A percentile compares a stretch with the other conserved stretches of the same genome.
These are phyloP conservation scores for Polyommatus icarus DNA, from an alignment of 2,888 invertebrate species.

Conservation along the genomic window DNA sequence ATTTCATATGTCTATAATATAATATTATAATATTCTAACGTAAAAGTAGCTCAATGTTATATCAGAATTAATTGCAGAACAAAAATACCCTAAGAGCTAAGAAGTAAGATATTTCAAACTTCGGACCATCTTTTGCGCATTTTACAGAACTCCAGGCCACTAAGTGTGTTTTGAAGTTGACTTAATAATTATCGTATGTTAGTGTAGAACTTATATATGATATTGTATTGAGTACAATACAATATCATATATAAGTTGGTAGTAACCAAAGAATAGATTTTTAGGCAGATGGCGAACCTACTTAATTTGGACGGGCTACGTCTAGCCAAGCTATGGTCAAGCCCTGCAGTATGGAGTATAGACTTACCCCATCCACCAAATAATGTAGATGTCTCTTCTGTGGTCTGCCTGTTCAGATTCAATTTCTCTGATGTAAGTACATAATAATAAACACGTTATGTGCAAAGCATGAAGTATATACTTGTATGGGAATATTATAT, in stretches of 20 bases:
- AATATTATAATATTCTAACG: no score
- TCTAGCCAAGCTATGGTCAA: neutral
- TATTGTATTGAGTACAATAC: no score
- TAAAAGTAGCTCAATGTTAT: neutral
- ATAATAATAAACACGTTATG: constrained; percentile 28
- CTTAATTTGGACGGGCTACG: neutral
- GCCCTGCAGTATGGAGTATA: no score
- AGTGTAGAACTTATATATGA: constrained; percentile 5
- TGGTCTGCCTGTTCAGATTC: neutral
- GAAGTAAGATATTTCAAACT: neutral
- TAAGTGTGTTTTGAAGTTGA: neutral
- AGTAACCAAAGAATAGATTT: neutral
- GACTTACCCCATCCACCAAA: no score
- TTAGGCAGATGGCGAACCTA: neutral
- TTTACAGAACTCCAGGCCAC: neutral
- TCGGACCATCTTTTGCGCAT: constrained; percentile 21
- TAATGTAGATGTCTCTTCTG: no score
- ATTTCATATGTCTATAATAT: neutral
- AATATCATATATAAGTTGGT: no score
- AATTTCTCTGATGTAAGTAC: neutral
- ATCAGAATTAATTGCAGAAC: constrained; percentile 19
- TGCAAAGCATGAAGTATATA: constrained; percentile 33
- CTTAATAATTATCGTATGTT: neutral
- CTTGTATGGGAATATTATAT: constrained; percentile 43
- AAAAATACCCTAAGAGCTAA: constrained; percentile 10